A percentile compares a stretch with the other conserved stretches of the same genome.
Evolutionary conservation across 2,888 invertebrate genomes (phyloP).

Genomic region (Patella ulyssiponensis): DNA sequence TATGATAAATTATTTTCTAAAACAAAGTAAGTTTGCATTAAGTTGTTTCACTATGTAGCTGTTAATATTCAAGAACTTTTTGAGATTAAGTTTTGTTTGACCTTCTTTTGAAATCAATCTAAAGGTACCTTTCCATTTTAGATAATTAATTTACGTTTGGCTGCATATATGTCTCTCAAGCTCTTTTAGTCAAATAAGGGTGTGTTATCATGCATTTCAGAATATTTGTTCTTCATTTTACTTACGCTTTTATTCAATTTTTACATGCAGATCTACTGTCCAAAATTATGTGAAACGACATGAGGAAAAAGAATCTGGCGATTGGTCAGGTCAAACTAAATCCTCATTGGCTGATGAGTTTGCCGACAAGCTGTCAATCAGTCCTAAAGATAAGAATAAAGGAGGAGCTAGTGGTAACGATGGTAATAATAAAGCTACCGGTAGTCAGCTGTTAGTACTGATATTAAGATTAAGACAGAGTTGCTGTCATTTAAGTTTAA

Average conservation of each 20-base stretch:
- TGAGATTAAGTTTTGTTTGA: no score
- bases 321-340: conserved; percentile 25
- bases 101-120: no score
- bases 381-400: conserved; percentile 13
- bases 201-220: not conserved
- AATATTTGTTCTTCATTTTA: no score
- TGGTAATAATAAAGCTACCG: conserved; percentile 38
- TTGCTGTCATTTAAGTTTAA: conserved; percentile 90
- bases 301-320: conserved; percentile 58
- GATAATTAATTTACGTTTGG: not conserved
- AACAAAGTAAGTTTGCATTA: conserved; percentile 66
- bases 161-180: conserved; percentile 55
- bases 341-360: conserved; percentile 34
- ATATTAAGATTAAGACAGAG: conserved; percentile 89
- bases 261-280: conserved; percentile 62
- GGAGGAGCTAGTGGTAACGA: conserved; percentile 1
- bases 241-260: not conserved
- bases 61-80: no score
- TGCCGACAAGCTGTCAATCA: conserved; percentile 28
- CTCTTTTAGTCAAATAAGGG: not conserved
- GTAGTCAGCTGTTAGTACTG: conserved; percentile 78
- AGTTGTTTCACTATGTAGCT: no score
- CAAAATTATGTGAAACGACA: conserved; percentile 67
- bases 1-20: conserved; percentile 80
- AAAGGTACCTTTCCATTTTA: no score